These are phyloP conservation scores for Xerus inauris DNA, from an alignment of 2,113 vertebrate species.

Conservation along the genomic window DNA sequence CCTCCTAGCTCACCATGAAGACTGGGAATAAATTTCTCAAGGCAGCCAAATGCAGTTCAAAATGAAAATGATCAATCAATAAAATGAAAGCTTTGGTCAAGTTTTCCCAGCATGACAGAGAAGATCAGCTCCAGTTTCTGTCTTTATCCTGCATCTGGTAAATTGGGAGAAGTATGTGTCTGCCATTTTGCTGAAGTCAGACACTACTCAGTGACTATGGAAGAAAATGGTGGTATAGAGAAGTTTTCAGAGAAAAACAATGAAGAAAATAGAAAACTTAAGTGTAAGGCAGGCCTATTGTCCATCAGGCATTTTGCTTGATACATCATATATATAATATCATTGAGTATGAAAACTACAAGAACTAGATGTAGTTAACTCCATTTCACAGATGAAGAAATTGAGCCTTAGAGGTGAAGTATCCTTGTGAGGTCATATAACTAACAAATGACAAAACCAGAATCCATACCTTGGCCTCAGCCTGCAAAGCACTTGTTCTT, in stretches of 20 bases:
- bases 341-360: neutral
- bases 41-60: slow-evolving; percentile 45
- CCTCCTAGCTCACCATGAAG: slow-evolving; percentile 50
- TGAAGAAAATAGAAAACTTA: slow-evolving; percentile 3
- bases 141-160: neutral
- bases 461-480: neutral
- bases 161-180: neutral
- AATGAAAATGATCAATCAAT: slow-evolving; percentile 54
- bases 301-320: no score
- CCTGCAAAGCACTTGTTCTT: neutral
- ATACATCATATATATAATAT: neutral
- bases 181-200: neutral
- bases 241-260: slow-evolving; percentile 31
- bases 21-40: slow-evolving; percentile 52
- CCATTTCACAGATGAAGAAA: neutral
- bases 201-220: neutral
- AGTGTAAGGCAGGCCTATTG: neutral
- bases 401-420: neutral
- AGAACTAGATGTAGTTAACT: neutral
- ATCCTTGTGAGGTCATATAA: neutral
- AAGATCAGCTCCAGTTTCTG: neutral
- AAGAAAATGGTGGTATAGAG: neutral
- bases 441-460: neutral
- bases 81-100: slow-evolving; percentile 58
- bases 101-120: neutral